Percentiles rank a stretch among this genome's conserved stretches.
These are phyloP conservation scores for Popillia japonica DNA, from an alignment of 1,140 invertebrate genomes.

Conservation along the genomic window DNA sequence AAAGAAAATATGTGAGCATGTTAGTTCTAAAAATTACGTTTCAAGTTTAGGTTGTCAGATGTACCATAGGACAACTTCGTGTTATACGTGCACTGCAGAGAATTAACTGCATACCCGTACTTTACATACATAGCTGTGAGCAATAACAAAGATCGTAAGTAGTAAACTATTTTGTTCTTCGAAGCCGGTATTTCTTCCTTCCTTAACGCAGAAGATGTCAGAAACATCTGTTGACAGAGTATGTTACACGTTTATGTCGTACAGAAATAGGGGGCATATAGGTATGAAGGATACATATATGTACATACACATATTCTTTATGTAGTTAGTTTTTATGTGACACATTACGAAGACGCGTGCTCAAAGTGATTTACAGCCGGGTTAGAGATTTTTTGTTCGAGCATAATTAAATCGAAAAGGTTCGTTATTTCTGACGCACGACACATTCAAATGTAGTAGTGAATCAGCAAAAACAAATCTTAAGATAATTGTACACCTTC, in stretches of 20 bases:
- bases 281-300: background rate
- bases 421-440: conserved; percentile 2
- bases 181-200: conserved; percentile 13
- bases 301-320: conserved; percentile 14
- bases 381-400: background rate
- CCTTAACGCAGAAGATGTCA: conserved; percentile 20
- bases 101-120: background rate
- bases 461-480: background rate
- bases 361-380: conserved; percentile 25
- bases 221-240: conserved; percentile 25
- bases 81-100: background rate
- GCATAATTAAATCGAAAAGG: conserved; percentile 1
- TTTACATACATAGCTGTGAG: conserved; percentile 14
- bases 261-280: conserved; percentile 6
- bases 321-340: conserved; percentile 33
- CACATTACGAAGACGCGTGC: conserved; percentile 11
- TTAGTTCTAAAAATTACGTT: background rate
- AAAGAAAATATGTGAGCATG: too few relatives aligned
- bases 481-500: too few relatives aligned
- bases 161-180: conserved; percentile 20
- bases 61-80: background rate
- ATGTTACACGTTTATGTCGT: conserved; percentile 18
- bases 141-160: background rate
- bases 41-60: background rate
- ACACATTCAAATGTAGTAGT: background rate